Base-by-base conservation (phyloP, 1,140 invertebrate genomes). In the Monochamus saltuarius region DNA sequence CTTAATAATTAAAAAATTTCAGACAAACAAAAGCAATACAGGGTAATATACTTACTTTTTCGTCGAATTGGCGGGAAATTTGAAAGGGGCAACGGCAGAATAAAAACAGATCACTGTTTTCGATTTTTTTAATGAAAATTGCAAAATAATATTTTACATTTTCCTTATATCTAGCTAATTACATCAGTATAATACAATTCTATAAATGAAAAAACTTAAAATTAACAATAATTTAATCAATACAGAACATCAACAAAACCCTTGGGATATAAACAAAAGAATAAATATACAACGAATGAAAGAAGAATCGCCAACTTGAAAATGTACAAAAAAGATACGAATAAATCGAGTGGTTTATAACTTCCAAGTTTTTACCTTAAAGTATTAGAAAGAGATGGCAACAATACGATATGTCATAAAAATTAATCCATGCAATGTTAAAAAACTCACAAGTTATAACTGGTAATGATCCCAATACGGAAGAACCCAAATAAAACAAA, bases 141-240 rank as follows among this genome's bases (percentile, higher is more conserved):
- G 64, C 59, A 71, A 71, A 71, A 71, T 71, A 68, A 66, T 62
- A 68, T 65, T 63, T 68, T 71, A 71, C 67, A 71, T 62, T 60
- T 65, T 46, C 58, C 56, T 66, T 59, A 66, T 39, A 47, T 56
- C 61, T 59, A 66, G 64, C 58, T 68, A 68, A 67, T 60, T 68
- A 68, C 66, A 68, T 53, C 54, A 56, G 14, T 62, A 66, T 66
- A 50, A 61, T 70, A 70, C 67, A 64, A 56, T 55, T 56, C 57
- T 35, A 37, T 22, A 61, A 45, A 54, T 36, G 34, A 37, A 60
- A 56, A 59, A 40, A 37, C 52, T 50, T 63, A 64, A 64, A 64
- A 59, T 51, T 69, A 71, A 69, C 69, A 71, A 68, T 66, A 59
- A 61, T 61, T 65, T 68, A 67, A 45, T 60, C 56, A 50, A 68